A percentile compares a stretch with the other conserved stretches of the same genome.
Conservation (phyloP, 2,888 invertebrate genomes). For the Galerucella calmariensis region DNA sequence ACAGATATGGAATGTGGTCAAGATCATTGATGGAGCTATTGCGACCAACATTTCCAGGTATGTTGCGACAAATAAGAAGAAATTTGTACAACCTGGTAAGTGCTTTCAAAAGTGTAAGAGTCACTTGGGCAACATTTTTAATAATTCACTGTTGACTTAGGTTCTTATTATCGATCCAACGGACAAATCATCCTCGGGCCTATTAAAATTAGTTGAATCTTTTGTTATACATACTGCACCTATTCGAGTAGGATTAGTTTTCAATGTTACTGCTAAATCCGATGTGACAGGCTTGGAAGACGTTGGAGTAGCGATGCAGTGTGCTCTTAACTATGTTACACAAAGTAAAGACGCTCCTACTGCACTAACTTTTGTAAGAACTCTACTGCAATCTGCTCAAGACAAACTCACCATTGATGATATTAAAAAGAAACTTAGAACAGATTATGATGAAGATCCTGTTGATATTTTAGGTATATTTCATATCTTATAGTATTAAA, state of each 20-base stretch:
- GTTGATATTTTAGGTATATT: conserved; percentile 52
- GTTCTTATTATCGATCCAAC: conserved; percentile 89
- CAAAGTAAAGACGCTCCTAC: conserved; percentile 80
- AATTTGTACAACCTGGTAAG: conserved; percentile 87
- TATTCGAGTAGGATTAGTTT: conserved; percentile 87
- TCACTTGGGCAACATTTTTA: background rate
- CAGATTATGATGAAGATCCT: conserved; percentile 72
- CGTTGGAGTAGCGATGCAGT: conserved; percentile 84
- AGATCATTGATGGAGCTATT: conserved; percentile 88
- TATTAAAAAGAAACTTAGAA: conserved; percentile 77
- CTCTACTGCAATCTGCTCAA: conserved; percentile 73
- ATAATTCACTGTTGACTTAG: conserved; percentile 61
- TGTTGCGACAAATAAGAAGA: conserved; percentile 88
- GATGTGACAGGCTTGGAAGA: conserved; percentile 72
- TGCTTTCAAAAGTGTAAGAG: background rate
- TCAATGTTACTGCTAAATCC: conserved; percentile 73
- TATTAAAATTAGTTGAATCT: conserved; percentile 90
- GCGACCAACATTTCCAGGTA: conserved; percentile 97
- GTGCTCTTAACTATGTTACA: conserved; percentile 90
- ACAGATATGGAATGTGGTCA: conserved; percentile 87
- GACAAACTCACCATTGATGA: conserved; percentile 71
- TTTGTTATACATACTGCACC: conserved; percentile 93
- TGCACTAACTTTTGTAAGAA: conserved; percentile 87
- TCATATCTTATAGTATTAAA: background rate
- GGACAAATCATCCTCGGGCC: conserved; percentile 72